These are phyloP conservation scores for Alca torda DNA, from an alignment of 2,797 vertebrate species.

Conservation along the genomic window DNA sequence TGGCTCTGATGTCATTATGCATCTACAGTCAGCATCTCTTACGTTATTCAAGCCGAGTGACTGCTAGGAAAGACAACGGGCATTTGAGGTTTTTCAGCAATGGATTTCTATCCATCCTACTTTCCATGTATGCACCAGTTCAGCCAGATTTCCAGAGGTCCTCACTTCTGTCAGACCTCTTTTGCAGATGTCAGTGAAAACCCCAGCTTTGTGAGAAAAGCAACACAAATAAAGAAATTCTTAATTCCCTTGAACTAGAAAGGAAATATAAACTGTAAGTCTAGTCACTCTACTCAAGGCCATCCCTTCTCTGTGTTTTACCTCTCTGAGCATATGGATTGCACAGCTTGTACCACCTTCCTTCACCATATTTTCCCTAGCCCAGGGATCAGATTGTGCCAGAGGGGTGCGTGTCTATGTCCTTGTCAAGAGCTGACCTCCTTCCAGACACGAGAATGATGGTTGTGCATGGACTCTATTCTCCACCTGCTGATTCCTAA, in stretches of 20 bases:
- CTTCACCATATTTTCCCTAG: not conserved
- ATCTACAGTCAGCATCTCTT: not conserved
- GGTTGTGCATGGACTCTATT: rapidly evolving
- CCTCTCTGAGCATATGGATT: not conserved
- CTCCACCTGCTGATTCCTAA: not conserved
- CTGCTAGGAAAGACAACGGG: not conserved
- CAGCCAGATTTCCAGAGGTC: not conserved
- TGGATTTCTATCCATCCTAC: not conserved
- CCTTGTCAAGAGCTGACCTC: not conserved
- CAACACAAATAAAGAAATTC: not conserved
- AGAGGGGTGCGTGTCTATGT: not conserved
- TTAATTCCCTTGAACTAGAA: not conserved
- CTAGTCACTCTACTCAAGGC: not conserved
- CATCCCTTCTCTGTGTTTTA: not conserved
- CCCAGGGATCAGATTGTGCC: not conserved
- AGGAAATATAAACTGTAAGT: not conserved
- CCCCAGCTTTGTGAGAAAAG: not conserved
- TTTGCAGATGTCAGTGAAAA: not conserved
- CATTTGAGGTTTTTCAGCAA: not conserved
- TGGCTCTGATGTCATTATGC: not conserved
- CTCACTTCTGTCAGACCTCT: not conserved
- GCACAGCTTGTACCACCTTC: not conserved
- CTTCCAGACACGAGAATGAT: not conserved
- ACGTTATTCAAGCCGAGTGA: not conserved
- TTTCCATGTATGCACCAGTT: not conserved